Conservation (phyloP, 2,797 vertebrate genomes). For the Uromys caudimaculatus region DNA sequence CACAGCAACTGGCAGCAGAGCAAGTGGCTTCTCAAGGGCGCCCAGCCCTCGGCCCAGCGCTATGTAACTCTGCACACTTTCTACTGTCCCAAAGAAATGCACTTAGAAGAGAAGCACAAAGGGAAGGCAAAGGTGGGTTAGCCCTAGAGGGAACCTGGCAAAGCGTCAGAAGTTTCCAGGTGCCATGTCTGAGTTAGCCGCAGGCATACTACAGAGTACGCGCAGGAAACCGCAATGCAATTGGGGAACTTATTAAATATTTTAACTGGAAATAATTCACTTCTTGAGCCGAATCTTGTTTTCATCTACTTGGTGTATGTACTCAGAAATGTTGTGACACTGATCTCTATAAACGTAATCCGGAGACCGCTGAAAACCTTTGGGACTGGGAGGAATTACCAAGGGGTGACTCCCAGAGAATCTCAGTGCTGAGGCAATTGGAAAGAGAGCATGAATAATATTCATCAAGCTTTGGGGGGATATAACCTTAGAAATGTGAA, state of each 20-base stretch:
- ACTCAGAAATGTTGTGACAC: background rate
- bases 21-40: background rate
- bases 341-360: background rate
- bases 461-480: background rate
- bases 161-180: background rate
- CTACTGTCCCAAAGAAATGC: background rate
- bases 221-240: background rate
- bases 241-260: background rate
- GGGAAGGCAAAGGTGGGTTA: background rate
- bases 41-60: background rate
- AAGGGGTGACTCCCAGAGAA: background rate
- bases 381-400: background rate
- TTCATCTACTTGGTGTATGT: background rate
- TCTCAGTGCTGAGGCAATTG: background rate
- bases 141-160: background rate
- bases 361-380: background rate
- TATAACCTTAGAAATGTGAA: background rate
- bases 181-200: background rate
- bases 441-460: background rate
- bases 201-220: background rate
- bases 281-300: background rate
- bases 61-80: background rate
- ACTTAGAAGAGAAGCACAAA: background rate
- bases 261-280: background rate
- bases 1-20: accelerated